Evolutionary conservation across 2,113 vertebrate species (phyloP).

Genomic region (Peucedramus taeniatus): DNA sequence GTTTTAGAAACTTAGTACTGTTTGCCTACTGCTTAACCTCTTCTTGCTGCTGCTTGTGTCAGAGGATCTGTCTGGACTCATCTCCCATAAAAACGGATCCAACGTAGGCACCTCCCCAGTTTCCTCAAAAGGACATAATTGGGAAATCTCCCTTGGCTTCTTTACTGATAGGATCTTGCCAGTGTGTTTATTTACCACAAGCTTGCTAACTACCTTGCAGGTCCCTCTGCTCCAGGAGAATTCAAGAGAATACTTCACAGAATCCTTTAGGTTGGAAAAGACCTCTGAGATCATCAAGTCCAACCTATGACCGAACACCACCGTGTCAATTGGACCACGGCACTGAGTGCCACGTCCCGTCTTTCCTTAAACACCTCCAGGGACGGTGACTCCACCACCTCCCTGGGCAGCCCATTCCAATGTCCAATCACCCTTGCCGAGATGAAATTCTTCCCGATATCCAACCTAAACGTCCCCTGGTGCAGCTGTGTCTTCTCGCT

Average conservation of each 20-base stretch:
- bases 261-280: background rate
- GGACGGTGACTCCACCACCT: background rate
- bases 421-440: too few relatives aligned
- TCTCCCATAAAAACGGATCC: background rate
- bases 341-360: fast-evolving
- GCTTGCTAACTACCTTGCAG: background rate
- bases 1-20: background rate
- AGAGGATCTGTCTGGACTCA: background rate
- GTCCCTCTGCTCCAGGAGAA: background rate
- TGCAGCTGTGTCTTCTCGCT: background rate
- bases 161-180: fast-evolving
- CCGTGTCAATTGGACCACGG: fast-evolving
- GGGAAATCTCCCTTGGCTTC: background rate
- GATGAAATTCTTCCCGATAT: background rate
- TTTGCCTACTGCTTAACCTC: background rate
- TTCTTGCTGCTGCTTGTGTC: background rate
- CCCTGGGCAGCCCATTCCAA: background rate
- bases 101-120: background rate
- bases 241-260: background rate
- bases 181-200: fast-evolving
- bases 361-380: background rate
- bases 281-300: too few relatives aligned
- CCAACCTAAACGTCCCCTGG: background rate
- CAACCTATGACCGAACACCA: background rate
- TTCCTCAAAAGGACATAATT: background rate